Evolutionary conservation across 2,797 vertebrate species (phyloP), one percentile per base, ranked within the genome.

Genomic region (Rhadinocentrus ornatus): DNA sequence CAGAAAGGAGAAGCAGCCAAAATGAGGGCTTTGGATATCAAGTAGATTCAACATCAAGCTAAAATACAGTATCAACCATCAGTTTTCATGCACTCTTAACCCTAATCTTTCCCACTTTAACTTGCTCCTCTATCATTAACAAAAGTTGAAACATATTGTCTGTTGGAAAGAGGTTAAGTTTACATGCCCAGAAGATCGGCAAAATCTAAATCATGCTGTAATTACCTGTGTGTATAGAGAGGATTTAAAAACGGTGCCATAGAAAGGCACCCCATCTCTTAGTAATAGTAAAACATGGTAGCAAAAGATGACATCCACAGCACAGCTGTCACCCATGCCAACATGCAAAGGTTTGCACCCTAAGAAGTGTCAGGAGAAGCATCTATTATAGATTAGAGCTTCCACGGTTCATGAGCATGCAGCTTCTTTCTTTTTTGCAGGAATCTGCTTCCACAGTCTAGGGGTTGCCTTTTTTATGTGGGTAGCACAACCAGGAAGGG

Each of bases 401-500:
- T 56, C 41, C 27, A 11, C 18, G 53, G 60, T 54, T 46, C 34
- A 12, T 4, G 41, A 35, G 52, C 62, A 32, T 50, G 69, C 27
- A 64, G 63, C 16, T 37, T 61, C 48, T 50, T 26, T 46, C 27
- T 59, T 56, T 68, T 53, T 37, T 27, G 27, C 46, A 50, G 41
- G 67, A 79, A 37, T 86, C 35, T 85, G 66, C 59, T 54, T 2
- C 56, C 69, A 41, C 61, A 67, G 24, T 60, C 34, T 31, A 53
- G 65, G 71, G 80, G 44, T 56, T 76, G 79, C 71, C 71, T 67
- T 6, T 62, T 68, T 62, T 18, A 37, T 84, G 82, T 81, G 81
- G 80, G 85, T 78, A 81, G 77, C 67, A 65, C 10, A 62, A 58
- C 63, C 83, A 86, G 88, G 88, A 90, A 88, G 89, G 87, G 84